Base-by-base conservation (phyloP, 2,888 invertebrate genomes). In the Drosophila leonis region DNA sequence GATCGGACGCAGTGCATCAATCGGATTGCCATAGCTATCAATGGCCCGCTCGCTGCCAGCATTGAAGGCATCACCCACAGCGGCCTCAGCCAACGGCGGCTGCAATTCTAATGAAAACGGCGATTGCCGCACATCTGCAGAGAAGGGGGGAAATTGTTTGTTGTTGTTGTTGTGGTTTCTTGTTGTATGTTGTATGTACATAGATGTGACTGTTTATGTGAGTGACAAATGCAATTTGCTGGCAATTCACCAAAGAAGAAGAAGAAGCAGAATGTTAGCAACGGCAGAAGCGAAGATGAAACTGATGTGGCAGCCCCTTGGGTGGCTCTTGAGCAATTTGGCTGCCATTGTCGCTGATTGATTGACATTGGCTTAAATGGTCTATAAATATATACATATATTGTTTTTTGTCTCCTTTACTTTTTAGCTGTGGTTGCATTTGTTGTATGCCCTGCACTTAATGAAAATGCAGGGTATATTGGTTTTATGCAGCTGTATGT, bases 11-110 rank as follows among this genome's bases (percentile, higher is more conserved):
- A 92, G 83, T 64, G 82, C 76, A 65, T 87, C 90, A 55, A 93
- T 91, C 33, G 91, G 93, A 85, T 92, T 92, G 72, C 93, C 93
- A 78, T 93, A 93, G 83, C 93, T 93, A 81, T 93, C 93, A 68
- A 91, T 60, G 64, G 92, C 79, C 59, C 79, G 73, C 27, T 69
- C 79, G 52, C 56, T 72, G 31, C 61, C 67, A n/a, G 57, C 65
- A 31, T 69, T 80, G 66, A 85, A 83, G 6, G 85, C 51, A 31
- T 65, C 78, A 20, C 62, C 68, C 2, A 48, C 41, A 9, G 70
- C 64, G 55, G 80, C 42, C 75, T 87, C 89, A 57, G 85, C 62
- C 75, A 91, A 77, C 65, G 92, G 91, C 65, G 92, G 91, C 81
- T 92, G 92, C 64, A 92, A 86, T 80, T 92, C 91, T 91, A 91